Evolutionary conservation across 2,888 invertebrate genomes (phyloP), one percentile per base, ranked within the genome.

Genomic region (Sclerodermus sp.): DNA sequence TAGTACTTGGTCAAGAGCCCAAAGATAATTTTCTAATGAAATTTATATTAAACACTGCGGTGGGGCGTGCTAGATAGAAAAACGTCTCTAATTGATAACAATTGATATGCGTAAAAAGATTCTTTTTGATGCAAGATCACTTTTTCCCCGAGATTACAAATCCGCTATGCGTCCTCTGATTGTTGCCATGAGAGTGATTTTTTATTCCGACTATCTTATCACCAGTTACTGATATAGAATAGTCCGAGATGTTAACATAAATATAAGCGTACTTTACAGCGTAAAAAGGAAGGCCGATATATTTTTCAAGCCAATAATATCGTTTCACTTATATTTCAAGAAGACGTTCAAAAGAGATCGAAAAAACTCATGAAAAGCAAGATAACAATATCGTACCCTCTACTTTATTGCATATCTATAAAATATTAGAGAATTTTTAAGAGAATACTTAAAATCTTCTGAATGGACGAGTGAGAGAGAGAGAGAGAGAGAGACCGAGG

Each of bases 141-240:
- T 54, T 62, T 62, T 62, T 62, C 59, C 62, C 38, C 49, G 51
- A 57, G 41, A 57, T 57, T 56, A 63, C 60, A 68, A 70, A 70
- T 68, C 66, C 58, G 47, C 62, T 46, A 43, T 49, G 53, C 58
- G 71, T 70, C 63, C 73, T 69, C 63, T 73, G 73, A 71, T 76
- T 75, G 72, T 76, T 76, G 67, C 76, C 73, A 74, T 76, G 76
- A 68, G 76, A 71, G 68, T 68, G 63, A 60, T 65, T 58, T 66
- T 67, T 71, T 69, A 57, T 32, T 36, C 40, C 42, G 49, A 59
- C 64, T 71, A 71, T 71, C 71, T 71, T 71, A 71, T 71, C 71
- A 47, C 52, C 53, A 56, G 64, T 61, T 62, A 62, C 67, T 68
- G 70, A 71, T 71, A 69, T 62, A 66, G 64, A 68, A 63, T 66